phyloP scores from a whole-genome alignment of 2,888 invertebrate genomes.

The Sesia bembeciformis region DNA sequence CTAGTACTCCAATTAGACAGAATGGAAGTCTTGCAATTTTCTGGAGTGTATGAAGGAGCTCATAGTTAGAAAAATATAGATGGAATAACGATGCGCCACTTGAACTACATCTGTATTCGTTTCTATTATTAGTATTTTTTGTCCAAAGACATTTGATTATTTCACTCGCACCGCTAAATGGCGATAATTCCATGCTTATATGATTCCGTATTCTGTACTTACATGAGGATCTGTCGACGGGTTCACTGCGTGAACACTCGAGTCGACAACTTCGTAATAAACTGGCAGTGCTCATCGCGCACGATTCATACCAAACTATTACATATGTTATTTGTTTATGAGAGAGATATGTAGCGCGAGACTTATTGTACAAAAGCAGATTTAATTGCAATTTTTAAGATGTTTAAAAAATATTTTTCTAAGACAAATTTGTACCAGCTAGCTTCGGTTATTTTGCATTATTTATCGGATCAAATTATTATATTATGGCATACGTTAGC shows the following conservation, averaged over 20 bases:
- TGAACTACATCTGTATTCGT: too few species aligned
- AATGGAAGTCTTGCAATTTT: too few species aligned
- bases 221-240: too few species aligned
- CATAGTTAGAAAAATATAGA: too few species aligned
- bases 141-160: too few species aligned
- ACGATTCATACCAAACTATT: conserved; percentile 27
- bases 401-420: neutral
- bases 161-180: too few species aligned
- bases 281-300: conserved; percentile 63
- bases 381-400: neutral
- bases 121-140: too few species aligned
- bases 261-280: conserved; percentile 39
- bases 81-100: too few species aligned
- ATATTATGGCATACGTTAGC: conserved; percentile 6
- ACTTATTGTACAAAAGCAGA: conserved; percentile 37
- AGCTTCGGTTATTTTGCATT: neutral
- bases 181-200: too few species aligned
- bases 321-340: conserved; percentile 6
- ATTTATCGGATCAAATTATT: neutral
- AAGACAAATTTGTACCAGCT: neutral
- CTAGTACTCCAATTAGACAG: too few species aligned
- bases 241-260: conserved; percentile 14
- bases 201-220: too few species aligned
- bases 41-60: too few species aligned
- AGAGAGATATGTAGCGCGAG: conserved; percentile 62